Base-by-base conservation (phyloP, 2,113 vertebrate species). In the Falco punctatus region DNA sequence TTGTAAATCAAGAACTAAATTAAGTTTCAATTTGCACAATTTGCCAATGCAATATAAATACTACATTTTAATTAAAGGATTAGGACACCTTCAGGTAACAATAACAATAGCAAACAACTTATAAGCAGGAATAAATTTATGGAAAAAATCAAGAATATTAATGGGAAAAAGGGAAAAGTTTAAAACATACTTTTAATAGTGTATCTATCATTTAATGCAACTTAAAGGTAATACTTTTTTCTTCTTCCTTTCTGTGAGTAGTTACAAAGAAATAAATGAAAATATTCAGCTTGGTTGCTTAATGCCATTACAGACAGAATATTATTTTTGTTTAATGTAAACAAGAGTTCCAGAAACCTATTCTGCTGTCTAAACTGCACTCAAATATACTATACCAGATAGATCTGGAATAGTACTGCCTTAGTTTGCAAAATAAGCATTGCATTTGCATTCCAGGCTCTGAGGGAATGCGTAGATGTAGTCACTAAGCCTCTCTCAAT, bases 31-130 rank as follows among this genome's bases (percentile, higher is more conserved):
- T 78, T 69, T 81, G 17, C 11, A 59, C 49, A 23, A 11, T 64
- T 65, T 73, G 8, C 9, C 44, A 74, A 10, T 18, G 17, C n/a
- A 92, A 88, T 44, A 91, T 17, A 96, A 72, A 96, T 67, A 20
- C 54, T 81, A 30, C 22, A 61, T 67, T 96, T 95, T 85, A 93
- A 90, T 90, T 77, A 95, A 95, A 96, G 69, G 16, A 67, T 64
- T 88, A 97, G 83, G 90, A 95, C 92, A 86, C 23, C 65, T 69
- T 64, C 81, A 95, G n/a, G 54, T 59, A 91, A 86, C 52, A 16
- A n/a, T 51, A 92, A 28, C 18, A 84, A 20, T 6, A 85, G 65
- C 46, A 19, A 64, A 73, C 32, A 66, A 81, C 42, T 70, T 64
- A 79, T 16, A 88, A 33, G 22, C 19, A 79, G 72, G 74, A 92